Evolutionary conservation across 1,140 invertebrate genomes (phyloP), one percentile per base, ranked within the genome.

Genomic region (Cotesia vestalis): DNA sequence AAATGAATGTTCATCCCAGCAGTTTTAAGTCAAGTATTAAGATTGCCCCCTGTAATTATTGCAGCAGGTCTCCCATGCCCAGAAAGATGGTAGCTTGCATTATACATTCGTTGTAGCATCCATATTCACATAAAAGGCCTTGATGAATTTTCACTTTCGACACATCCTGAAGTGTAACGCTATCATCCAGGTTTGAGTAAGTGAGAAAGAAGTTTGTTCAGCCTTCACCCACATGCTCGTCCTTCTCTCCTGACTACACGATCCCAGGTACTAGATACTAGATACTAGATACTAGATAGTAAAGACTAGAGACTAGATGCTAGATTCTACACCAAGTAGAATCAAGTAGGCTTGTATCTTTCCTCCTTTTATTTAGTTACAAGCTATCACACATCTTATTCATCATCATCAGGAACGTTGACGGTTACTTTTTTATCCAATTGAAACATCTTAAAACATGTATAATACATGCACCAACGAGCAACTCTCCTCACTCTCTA

Each of bases 191-290:
- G 40, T 14, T 6, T 4, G 57, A 59, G 82, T 83, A 76, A 77
- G 80, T 79, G 38, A 14, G 38, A 77, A 77, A 53, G 38, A 55
- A 55, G 14, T 11, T 9, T 36, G n/a, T 52, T 3, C 63, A 84
- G 83, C 84, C 84, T 85, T 85, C 83, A 85, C 84, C 83, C 80
- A 85, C 82, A 85, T 85, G 82, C 79, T 80, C 80, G 81, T 72
- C 74, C 79, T 79, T 78, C 80, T 78, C 81, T 72, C 74, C 27
- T 27, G 27, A 27, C 27, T 27, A 27, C 27, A 27, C 27, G 27
- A 27, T 27, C 27, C 27, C 40, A 46, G 40, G 40, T 11, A 46
- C 40, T 46, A 68, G 62, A 73, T 61, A 38, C 63, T 14, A 57
- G n/a, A n/a, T n/a, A n/a, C n/a, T n/a, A n/a, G 38, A 35, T 64